phyloP scores from a whole-genome alignment of 2,797 vertebrate genomes.

The Pseudochirops corinnae region DNA sequence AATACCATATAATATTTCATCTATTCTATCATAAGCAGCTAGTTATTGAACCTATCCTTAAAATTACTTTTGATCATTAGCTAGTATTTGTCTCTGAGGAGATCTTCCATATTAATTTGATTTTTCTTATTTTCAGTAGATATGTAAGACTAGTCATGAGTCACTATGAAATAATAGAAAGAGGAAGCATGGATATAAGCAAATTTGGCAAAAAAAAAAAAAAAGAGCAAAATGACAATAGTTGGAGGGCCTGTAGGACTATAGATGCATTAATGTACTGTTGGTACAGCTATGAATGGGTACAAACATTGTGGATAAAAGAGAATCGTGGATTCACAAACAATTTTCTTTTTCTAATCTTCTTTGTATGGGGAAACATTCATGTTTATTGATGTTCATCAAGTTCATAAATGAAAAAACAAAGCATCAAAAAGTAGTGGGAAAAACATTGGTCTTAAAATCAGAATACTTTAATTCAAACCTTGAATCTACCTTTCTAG shows the following conservation, averaged over 20 bases:
- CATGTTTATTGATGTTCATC: neutral
- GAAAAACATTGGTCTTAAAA: neutral
- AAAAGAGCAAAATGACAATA: neutral
- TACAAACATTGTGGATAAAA: neutral
- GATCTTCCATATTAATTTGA: neutral
- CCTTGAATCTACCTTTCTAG: neutral
- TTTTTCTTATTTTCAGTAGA: neutral
- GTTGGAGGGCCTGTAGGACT: neutral
- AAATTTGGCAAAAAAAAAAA: neutral
- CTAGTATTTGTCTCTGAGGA: neutral
- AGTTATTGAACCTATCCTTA: neutral
- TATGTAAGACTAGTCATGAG: neutral
- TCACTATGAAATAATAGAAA: neutral
- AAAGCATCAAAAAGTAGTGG: neutral
- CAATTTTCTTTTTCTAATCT: too few species aligned
- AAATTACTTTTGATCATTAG: neutral
- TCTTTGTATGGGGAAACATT: neutral
- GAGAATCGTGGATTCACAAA: neutral
- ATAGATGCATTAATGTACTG: neutral
- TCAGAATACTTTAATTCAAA: neutral
- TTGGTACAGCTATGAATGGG: neutral
- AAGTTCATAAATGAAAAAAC: neutral
- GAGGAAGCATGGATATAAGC: neutral
- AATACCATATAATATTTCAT: neutral
- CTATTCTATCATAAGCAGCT: neutral